Evolutionary conservation across 2,113 vertebrate genomes (phyloP), one percentile per base, ranked within the genome.

Genomic region (Prinia subflava): DNA sequence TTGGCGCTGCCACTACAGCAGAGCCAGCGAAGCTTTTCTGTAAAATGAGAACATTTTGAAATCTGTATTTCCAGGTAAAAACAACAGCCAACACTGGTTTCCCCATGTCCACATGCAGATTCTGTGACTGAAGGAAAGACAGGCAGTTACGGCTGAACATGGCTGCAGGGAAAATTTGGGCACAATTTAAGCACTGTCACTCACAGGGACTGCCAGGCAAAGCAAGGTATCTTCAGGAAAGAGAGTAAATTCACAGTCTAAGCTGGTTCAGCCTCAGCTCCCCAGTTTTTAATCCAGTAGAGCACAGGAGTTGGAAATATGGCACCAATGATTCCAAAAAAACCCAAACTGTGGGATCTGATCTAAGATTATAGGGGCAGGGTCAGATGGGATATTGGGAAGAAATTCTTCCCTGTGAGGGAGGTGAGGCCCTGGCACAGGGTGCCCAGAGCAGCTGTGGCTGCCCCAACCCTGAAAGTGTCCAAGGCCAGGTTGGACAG

Each of bases 401-500:
- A 62, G 63, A 2, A 53, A 62, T 31, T 27, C 1, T 10, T 15
- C 30, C 4, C 46, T 89, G 24, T 1, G 55, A 55, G n/a, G 20
- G 14, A 1, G 30, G 2, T 0, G 1, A 68, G 8, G 14, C 39
- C 21, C 23, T 74, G 46, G 39, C 18, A 53, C n/a, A 75, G 44
- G 33, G 0, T 68, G 28, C 6, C 28, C 78, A 82, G 20, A 6
- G 47, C 0, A 83, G 62, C 47, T 76, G 47, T 47, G 47, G 55
- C 55, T 62, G 70, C 9, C 7, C 53, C 23, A 62, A 27, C n/a
- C 47, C 46, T 83, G 70, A 17, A 0, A 47, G 8, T 55, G 30
- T 5, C 17, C 55, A 10, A 19, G 30, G 8, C 39, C 55, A 42
- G 21, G n/a, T 0, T 82, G 46, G 60, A 46, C 0, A 0, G 28